Evolutionary conservation across 2,888 invertebrate species (phyloP), one percentile per base, ranked within the genome.

Genomic region (Patella caerulea): DNA sequence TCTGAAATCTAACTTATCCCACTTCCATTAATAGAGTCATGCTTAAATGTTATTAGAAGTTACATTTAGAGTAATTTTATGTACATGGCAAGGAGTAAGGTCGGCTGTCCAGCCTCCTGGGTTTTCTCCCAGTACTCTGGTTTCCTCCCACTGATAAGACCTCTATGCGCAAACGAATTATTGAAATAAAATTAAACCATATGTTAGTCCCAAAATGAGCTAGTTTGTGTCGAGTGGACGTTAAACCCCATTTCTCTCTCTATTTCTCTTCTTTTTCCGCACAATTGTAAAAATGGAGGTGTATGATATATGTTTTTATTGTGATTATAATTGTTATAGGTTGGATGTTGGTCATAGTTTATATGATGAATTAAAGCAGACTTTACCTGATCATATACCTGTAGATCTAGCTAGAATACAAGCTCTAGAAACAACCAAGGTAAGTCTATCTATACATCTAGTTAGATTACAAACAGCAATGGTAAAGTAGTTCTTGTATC

Each of bases 381-480:
- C 94, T 73, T 94, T 94, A 84, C 95, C 95, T 92, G 95, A 94
- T 75, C 95, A 95, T 92, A 91, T 96, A 75, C 95, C 95, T 15
- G 94, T 96, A 4, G 95, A 97, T 91, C 93, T 95, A 72, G 94
- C 96, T 9, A 95, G 96, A 91, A 93, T 98, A 73, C 95, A 95
- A 88, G 94, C 94, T 45, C 91, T 97, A 24, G 96, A 97, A 89
- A 85, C 84, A 71, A 87, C 90, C 55, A 89, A 89, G 88, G 88
- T 90, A 77, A 52, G 79, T 55, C 7, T 45, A 45, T 45, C 45
- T 9, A 45, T 45, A 0, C 9, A 45, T 45, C 45, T 45, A 45
- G 45, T 24, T 24, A 24, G 24, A 24, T 24, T 24, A 24, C 24
- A 45, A 45, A 45, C 45, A 45, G 45, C 45, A 45, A 45, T 45